These are phyloP conservation scores for Australoheros facetus DNA, from an alignment of 2,797 vertebrate genomes.

Conservation along the genomic window DNA sequence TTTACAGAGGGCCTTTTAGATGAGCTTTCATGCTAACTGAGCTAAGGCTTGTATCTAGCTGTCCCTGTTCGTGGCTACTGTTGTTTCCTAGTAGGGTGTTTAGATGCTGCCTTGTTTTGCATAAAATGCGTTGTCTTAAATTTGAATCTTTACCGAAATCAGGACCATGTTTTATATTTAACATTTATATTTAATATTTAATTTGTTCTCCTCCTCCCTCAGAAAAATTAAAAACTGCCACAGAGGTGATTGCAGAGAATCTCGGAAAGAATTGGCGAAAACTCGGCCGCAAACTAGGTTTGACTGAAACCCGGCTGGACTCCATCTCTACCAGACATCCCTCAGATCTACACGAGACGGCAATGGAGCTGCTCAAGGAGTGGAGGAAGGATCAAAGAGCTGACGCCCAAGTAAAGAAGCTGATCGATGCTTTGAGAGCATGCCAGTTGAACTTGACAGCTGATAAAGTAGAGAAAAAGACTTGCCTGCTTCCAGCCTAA, in stretches of 20 bases:
- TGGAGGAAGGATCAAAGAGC: slow-evolving; percentile 79
- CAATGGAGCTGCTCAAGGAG: slow-evolving; percentile 76
- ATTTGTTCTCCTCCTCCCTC: not conserved
- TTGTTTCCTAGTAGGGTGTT: not conserved
- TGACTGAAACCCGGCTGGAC: slow-evolving; percentile 80
- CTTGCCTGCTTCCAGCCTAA: not conserved
- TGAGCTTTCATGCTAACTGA: not conserved
- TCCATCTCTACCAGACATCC: slow-evolving; percentile 74
- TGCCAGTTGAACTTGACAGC: slow-evolving; percentile 84
- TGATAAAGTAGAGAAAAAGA: slow-evolving; percentile 74
- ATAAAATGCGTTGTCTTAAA: not conserved
- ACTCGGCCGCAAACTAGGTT: slow-evolving; percentile 79
- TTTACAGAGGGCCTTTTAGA: not conserved
- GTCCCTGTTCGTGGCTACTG: not conserved
- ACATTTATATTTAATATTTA: not conserved
- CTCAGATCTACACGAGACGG: slow-evolving; percentile 73
- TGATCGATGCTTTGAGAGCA: slow-evolving; percentile 80
- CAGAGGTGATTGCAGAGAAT: slow-evolving; percentile 68
- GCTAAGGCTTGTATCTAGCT: not conserved
- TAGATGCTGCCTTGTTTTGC: not conserved
- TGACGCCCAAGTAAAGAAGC: slow-evolving; percentile 60
- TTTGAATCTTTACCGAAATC: not conserved
- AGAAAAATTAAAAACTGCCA: slow-evolving; percentile 78
- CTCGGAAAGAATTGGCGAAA: slow-evolving; percentile 83
- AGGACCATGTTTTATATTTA: not conserved